Base-by-base conservation (phyloP, 2,888 invertebrate species). In the Amphipyra berbera region DNA sequence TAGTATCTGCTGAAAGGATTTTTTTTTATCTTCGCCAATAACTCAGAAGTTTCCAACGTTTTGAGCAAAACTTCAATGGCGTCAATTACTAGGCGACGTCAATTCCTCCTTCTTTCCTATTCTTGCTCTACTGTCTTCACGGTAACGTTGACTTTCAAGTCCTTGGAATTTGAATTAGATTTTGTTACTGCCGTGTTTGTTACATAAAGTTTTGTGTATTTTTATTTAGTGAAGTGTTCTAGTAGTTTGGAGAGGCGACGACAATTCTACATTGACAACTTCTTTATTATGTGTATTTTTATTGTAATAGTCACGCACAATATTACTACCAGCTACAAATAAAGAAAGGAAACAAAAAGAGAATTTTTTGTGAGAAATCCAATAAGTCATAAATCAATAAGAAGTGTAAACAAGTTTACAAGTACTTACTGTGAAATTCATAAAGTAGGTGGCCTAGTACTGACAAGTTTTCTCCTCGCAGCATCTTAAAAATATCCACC, bases 81-180 rank as follows among this genome's bases (percentile, higher is more conserved):
- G 79, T 76, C 83, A 85, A 86, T 89, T 85, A 86, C 84, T 83
- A 71, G 78, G 81, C 78, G 72, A 82, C 85, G 82, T 85, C 79
- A 83, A 85, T 83, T 85, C 82, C 81, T 78, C 73, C 73, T 79
- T 74, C 74, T 76, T 79, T 78, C 63, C 57, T 71, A 61, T 77
- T 79, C 73, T 50, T 81, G 70, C 79, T 77, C 75, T 73, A 80
- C 81, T 79, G 79, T 82, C 79, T 81, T 76, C 73, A 66, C 61
- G 69, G 59, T 78, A 66, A 69, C 37, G 52, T 70, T 44, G 61
- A 45, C 64, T 74, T 27, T 33, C 13, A 7, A 57, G 37, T 45
- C 33, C 41, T 66, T 48, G 42, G 55, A 72, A 76, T 78, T 71
- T 58, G 60, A 69, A 68, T 75, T 68, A 65, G 50, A 52, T 59